These are phyloP conservation scores for Leptestheria dahalacensis DNA, from an alignment of 1,140 invertebrate genomes.

Conservation along the genomic window DNA sequence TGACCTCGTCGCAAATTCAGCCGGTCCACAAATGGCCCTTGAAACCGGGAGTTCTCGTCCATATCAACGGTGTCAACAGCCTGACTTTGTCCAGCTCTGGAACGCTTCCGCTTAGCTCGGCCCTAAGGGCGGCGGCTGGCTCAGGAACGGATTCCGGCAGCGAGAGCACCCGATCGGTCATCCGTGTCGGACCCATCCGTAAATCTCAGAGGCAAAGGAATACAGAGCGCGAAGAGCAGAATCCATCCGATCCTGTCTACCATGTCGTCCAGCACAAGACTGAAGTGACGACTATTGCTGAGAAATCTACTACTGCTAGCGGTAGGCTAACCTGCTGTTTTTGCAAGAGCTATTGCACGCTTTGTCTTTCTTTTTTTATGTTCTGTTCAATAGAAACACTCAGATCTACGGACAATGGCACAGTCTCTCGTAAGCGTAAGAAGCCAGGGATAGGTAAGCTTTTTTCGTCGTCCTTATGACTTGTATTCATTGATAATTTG, in stretches of 20 bases:
- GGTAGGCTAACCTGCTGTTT: too few species aligned
- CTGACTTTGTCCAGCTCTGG: constrained; percentile 28
- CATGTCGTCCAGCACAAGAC: not conserved
- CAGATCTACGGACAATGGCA: constrained; percentile 1
- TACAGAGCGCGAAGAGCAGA: not conserved
- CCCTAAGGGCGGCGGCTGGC: not conserved
- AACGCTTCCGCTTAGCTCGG: constrained; percentile 22
- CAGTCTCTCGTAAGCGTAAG: constrained; percentile 51
- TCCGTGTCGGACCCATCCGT: not conserved
- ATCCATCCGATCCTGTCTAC: not conserved
- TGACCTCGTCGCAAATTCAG: constrained; percentile 16
- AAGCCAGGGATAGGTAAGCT: constrained; percentile 55
- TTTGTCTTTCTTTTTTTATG: not conserved
- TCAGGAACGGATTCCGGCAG: constrained; percentile 11
- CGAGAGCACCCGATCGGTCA: constrained; percentile 12
- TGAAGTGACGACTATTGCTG: not conserved
- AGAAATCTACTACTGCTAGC: not conserved
- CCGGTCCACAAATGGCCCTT: constrained; percentile 57
- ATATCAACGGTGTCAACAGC: constrained; percentile 57
- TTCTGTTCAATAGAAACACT: not conserved
- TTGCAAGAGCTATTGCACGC: not conserved
- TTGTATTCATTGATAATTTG: too few species aligned
- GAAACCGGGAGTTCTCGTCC: constrained; percentile 69
- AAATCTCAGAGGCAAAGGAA: not conserved
- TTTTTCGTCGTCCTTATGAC: too few species aligned